Conservation (phyloP, 2,888 invertebrate species). For the Eutolmus rufibarbis region DNA sequence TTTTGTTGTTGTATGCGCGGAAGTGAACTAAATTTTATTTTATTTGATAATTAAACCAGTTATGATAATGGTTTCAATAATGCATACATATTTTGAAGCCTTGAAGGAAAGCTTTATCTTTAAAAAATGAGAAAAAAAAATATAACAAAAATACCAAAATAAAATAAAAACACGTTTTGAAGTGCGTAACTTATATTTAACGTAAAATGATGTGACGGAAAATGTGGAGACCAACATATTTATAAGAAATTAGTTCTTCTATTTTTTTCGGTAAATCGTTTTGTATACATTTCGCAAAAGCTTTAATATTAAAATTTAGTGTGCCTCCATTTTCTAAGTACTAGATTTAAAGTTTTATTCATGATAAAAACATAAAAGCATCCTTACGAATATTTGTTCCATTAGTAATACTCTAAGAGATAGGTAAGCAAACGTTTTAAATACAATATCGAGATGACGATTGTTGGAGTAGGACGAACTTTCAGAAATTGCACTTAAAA, state of each 20-base stretch:
- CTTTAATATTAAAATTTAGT: conserved; percentile 61
- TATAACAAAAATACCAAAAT: background rate
- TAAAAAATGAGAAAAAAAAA: background rate
- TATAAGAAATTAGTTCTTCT: background rate
- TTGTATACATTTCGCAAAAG: conserved; percentile 52
- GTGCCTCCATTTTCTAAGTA: conserved; percentile 62
- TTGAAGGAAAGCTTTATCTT: conserved; percentile 32
- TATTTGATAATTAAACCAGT: background rate
- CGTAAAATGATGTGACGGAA: background rate
- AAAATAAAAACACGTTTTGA: background rate
- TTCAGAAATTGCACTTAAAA: background rate
- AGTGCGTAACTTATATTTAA: background rate
- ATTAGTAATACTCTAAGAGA: background rate
- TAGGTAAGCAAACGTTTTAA: background rate
- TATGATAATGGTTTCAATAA: conserved; percentile 11
- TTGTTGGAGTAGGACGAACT: background rate
- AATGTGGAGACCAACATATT: conserved; percentile 13
- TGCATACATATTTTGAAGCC: conserved; percentile 15
- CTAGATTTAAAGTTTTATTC: conserved; percentile 3
- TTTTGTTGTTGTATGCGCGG: background rate
- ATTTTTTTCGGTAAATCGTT: background rate
- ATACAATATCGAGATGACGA: background rate
- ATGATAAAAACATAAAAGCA: conserved; percentile 28
- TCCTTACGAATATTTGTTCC: background rate
- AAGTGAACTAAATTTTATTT: background rate